A percentile compares a stretch with the other conserved stretches of the same genome.
These are phyloP conservation scores for Pemphredon lugubris DNA, from an alignment of 2,888 invertebrate genomes.

Conservation along the genomic window DNA sequence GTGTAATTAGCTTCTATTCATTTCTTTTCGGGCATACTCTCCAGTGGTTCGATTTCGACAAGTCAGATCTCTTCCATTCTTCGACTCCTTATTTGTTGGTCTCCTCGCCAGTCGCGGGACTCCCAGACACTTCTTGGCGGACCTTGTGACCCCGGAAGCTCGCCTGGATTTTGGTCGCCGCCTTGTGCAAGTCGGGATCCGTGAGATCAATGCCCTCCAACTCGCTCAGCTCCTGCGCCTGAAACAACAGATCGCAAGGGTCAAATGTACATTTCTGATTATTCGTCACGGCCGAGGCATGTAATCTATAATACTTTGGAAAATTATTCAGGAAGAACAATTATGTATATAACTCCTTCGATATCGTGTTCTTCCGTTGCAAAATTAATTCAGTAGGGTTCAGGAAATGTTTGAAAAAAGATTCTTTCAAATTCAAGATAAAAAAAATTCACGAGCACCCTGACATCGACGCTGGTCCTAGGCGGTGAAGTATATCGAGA, in stretches of 20 bases:
- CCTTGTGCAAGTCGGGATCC: constrained; percentile 93
- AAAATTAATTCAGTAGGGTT: no score
- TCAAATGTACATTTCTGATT: not conserved
- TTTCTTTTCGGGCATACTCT: constrained; percentile 43
- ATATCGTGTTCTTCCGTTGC: no score
- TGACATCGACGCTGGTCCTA: no score
- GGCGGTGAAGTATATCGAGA: no score
- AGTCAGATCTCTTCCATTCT: constrained; percentile 26
- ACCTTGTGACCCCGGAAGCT: constrained; percentile 95
- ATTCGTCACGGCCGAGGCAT: not conserved
- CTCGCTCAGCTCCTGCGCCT: constrained; percentile 84
- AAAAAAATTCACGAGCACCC: no score
- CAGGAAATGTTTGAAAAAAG: no score
- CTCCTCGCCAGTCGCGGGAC: constrained; percentile 37
- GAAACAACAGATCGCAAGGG: constrained; percentile 54
- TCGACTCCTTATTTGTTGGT: constrained; percentile 63
- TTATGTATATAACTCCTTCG: no score
- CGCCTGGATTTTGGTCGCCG: constrained; percentile 95
- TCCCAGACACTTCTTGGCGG: constrained; percentile 85
- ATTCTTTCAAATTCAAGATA: no score
- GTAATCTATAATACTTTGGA: no score
- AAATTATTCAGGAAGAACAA: no score
- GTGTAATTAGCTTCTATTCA: constrained; percentile 15
- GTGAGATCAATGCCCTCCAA: constrained; percentile 91
- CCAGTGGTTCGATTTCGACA: constrained; percentile 30